Evolutionary conservation across 2,888 invertebrate genomes (phyloP).

Genomic region (Siphlonurus alternatus): DNA sequence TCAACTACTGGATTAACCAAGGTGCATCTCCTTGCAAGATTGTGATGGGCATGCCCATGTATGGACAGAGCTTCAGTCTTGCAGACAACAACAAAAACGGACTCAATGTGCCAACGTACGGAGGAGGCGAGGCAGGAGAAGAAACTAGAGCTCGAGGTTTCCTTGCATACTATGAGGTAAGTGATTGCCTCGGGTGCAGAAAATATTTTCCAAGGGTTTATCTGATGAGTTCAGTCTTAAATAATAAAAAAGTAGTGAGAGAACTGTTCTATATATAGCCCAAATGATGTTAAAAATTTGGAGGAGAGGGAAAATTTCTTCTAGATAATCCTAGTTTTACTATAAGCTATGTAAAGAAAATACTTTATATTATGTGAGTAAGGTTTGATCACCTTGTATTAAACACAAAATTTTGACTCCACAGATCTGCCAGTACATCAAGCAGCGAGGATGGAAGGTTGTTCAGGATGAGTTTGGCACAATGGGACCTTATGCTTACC

Average conservation of each 20-base stretch:
- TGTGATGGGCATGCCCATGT: slow-evolving; percentile 75
- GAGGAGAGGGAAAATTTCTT: too few relatives aligned
- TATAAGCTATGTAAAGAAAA: background rate
- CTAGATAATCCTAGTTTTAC: too few relatives aligned
- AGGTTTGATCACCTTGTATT: too few relatives aligned
- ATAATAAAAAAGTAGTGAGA: background rate
- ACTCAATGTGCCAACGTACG: slow-evolving; percentile 61
- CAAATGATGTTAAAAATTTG: background rate
- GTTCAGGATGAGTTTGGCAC: slow-evolving; percentile 40
- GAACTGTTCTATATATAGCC: too few relatives aligned
- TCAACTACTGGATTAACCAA: slow-evolving; percentile 68
- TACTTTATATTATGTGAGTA: too few relatives aligned
- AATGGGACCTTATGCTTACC: slow-evolving; percentile 56
- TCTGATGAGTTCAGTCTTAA: too few relatives aligned
- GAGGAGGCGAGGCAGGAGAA: slow-evolving; percentile 78
- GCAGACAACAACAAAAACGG: slow-evolving; percentile 45
- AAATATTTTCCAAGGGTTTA: too few relatives aligned
- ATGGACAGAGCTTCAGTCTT: slow-evolving; percentile 75
- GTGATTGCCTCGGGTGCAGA: too few relatives aligned
- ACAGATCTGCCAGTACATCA: slow-evolving; percentile 44
- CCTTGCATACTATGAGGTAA: slow-evolving; percentile 71
- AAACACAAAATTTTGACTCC: slow-evolving; percentile 15
- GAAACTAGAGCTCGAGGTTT: slow-evolving; percentile 77
- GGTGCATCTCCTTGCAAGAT: slow-evolving; percentile 66
- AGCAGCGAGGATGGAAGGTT: slow-evolving; percentile 39